Percentiles rank a stretch among this genome's conserved stretches.
phyloP scores from a whole-genome alignment of 2,888 invertebrate species.

The Litoditis marina region DNA sequence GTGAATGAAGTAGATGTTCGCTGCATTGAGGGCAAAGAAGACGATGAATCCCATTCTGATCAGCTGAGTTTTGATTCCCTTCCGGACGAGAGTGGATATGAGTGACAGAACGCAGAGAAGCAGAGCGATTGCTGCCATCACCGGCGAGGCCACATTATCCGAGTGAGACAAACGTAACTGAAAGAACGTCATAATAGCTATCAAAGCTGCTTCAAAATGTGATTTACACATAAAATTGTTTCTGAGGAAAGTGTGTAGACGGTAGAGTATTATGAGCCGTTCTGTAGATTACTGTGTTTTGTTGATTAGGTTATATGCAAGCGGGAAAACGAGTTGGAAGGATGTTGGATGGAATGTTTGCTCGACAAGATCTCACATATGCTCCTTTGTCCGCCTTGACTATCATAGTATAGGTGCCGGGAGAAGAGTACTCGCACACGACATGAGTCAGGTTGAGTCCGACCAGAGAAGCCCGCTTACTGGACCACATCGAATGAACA shows the following conservation, averaged over 20 bases:
- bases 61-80: slow-evolving; percentile 23
- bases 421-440: slow-evolving; percentile 44
- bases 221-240: too few relatives aligned
- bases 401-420: slow-evolving; percentile 51
- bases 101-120: slow-evolving; percentile 45
- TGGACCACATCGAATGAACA: slow-evolving; percentile 30
- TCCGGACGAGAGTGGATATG: slow-evolving; percentile 35
- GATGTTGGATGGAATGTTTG: too few relatives aligned
- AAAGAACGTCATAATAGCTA: too few relatives aligned
- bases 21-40: slow-evolving; percentile 48
- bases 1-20: slow-evolving; percentile 46
- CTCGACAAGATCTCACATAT: slow-evolving; percentile 14
- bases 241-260: too few relatives aligned
- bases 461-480: slow-evolving; percentile 34
- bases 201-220: too few relatives aligned
- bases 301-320: too few relatives aligned
- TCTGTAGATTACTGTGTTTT: too few relatives aligned
- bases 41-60: slow-evolving; percentile 48
- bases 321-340: too few relatives aligned
- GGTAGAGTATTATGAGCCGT: too few relatives aligned
- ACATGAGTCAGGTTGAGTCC: slow-evolving; percentile 56
- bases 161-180: slow-evolving; percentile 39
- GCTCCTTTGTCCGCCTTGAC: slow-evolving; percentile 30
- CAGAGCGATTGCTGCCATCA: slow-evolving; percentile 43
- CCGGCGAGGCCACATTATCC: slow-evolving; percentile 37